phyloP scores from a whole-genome alignment of 2,113 vertebrate species.

The Sander lucioperca region DNA sequence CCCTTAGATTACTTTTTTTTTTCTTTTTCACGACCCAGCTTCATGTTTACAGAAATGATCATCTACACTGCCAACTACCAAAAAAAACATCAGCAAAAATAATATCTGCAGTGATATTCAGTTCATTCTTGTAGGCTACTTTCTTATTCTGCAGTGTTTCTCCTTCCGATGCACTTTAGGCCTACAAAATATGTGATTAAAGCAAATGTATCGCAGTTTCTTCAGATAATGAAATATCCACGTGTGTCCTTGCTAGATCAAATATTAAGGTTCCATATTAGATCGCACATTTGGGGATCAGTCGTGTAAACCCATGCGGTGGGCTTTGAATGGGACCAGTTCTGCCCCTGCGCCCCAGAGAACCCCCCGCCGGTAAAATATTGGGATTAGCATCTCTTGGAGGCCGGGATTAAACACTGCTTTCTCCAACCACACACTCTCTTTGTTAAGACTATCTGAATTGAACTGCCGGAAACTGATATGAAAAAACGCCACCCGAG shows the following conservation, averaged over 20 bases:
- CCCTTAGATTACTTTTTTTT: background rate
- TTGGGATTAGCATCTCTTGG: slow-evolving; percentile 84
- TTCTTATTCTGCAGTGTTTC: background rate
- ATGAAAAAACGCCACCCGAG: background rate
- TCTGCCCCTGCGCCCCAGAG: slow-evolving; percentile 72
- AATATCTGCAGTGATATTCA: background rate
- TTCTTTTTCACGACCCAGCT: background rate
- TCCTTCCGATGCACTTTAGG: background rate
- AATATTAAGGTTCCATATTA: slow-evolving; percentile 26
- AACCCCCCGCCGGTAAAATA: slow-evolving; percentile 80
- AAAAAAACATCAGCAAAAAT: background rate
- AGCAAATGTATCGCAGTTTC: background rate
- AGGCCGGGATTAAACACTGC: slow-evolving; percentile 82
- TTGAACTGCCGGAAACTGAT: slow-evolving; percentile 71
- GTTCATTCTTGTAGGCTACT: background rate
- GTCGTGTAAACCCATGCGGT: slow-evolving; percentile 59
- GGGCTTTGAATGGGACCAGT: slow-evolving; percentile 69
- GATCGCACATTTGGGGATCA: slow-evolving; percentile 39
- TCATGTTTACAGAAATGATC: background rate
- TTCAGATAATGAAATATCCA: background rate
- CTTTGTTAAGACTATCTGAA: slow-evolving; percentile 69
- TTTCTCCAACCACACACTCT: slow-evolving; percentile 73
- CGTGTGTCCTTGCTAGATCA: slow-evolving; percentile 1
- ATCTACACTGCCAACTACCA: background rate
- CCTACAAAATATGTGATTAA: background rate